phyloP scores from a whole-genome alignment of 2,113 vertebrate genomes.

The Atractosteus spatula region DNA sequence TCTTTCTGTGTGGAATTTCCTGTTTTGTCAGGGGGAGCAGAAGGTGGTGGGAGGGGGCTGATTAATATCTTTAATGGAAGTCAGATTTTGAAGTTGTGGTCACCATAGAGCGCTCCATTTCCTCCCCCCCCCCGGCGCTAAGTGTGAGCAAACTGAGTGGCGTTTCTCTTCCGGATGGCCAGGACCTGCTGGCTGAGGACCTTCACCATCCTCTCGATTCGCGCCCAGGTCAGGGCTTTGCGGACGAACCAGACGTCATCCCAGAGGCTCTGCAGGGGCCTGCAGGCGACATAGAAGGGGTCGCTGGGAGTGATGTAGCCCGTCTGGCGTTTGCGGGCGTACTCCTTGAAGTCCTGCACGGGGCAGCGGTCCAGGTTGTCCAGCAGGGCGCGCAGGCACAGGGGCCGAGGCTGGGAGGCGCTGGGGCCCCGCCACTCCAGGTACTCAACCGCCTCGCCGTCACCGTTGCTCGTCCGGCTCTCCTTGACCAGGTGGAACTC shows the following conservation, averaged over 20 bases:
- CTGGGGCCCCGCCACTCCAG: slow-evolving; percentile 14
- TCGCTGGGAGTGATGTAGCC: background rate
- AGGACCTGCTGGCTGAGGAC: slow-evolving; percentile 20
- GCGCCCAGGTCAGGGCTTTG: slow-evolving; percentile 22
- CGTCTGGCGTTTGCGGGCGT: background rate
- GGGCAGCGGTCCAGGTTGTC: slow-evolving; percentile 10
- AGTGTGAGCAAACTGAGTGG: background rate
- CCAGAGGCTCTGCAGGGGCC: background rate
- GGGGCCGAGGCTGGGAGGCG: background rate
- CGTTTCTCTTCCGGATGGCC: background rate
- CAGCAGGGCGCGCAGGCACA: background rate
- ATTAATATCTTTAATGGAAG: no score
- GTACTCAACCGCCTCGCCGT: background rate
- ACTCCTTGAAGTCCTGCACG: slow-evolving; percentile 11
- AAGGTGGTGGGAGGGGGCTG: no score
- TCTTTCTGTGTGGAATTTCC: no score
- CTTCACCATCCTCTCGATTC: slow-evolving; percentile 24
- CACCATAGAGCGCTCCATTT: no score
- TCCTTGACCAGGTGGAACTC: background rate
- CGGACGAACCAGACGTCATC: slow-evolving; percentile 40
- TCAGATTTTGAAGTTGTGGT: no score
- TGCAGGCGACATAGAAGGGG: slow-evolving; percentile 11
- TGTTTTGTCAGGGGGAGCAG: no score
- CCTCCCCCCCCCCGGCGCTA: background rate
- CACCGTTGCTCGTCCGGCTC: background rate